Evolutionary conservation across 2,113 vertebrate species (phyloP).

Genomic region (Mugil cephalus): DNA sequence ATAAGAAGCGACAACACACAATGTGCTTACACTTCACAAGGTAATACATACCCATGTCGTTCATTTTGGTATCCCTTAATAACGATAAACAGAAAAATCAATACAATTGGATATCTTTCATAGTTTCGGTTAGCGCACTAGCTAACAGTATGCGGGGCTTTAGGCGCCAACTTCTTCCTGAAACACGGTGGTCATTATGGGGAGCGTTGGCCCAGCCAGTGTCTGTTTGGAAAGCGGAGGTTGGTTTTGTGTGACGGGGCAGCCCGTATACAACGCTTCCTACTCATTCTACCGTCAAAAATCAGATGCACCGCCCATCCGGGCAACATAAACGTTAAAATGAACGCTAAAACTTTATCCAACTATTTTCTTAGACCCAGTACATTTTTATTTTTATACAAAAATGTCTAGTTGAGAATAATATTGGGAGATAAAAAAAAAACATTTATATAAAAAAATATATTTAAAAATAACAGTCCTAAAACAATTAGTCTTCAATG

Average conservation of each 20-base stretch:
- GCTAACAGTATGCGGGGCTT: conserved; percentile 55
- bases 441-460: too few relatives aligned
- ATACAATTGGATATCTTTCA: conserved; percentile 18
- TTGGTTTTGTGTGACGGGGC: conserved; percentile 50
- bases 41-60: conserved; percentile 75
- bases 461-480: too few relatives aligned
- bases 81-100: background rate
- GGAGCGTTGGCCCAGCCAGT: conserved; percentile 7
- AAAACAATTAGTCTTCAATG: too few relatives aligned
- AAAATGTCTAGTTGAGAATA: too few relatives aligned
- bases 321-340: background rate
- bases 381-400: too few relatives aligned
- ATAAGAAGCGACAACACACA: background rate
- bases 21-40: background rate
- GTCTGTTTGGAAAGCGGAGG: background rate
- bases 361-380: too few relatives aligned
- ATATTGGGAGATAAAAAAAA: too few relatives aligned
- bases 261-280: background rate
- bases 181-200: conserved; percentile 61
- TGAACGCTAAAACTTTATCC: background rate
- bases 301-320: conserved; percentile 12
- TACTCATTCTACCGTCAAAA: background rate
- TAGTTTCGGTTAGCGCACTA: conserved; percentile 54
- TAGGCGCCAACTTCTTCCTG: conserved; percentile 84
- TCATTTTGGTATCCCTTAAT: conserved; percentile 49